Conservation (phyloP, 2,888 invertebrate species). For the Leistus spinibarbis region DNA sequence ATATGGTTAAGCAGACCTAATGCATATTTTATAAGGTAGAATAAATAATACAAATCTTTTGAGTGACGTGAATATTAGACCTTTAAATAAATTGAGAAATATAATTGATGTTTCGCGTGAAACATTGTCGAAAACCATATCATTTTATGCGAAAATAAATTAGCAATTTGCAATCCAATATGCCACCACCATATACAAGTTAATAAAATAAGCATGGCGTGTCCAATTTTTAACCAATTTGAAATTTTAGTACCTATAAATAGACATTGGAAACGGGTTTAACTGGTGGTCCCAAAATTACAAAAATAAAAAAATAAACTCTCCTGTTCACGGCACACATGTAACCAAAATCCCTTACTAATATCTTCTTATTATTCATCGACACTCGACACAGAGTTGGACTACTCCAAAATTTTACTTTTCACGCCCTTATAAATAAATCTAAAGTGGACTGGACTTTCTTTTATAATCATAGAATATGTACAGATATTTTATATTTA, state of each 20-base stretch:
- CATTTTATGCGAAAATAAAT: slow-evolving; percentile 8
- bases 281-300: neutral
- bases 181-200: neutral
- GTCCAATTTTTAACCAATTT: slow-evolving; percentile 22
- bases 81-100: no score
- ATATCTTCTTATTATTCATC: slow-evolving; percentile 21
- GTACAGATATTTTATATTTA: no score
- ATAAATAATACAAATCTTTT: no score
- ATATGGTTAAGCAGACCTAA: no score
- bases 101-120: no score
- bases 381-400: slow-evolving; percentile 13
- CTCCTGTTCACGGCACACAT: neutral
- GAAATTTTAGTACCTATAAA: slow-evolving; percentile 18
- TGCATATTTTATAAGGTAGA: no score
- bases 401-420: neutral
- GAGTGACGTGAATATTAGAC: no score
- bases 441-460: no score
- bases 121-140: neutral
- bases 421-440: neutral
- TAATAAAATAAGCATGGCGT: slow-evolving; percentile 16
- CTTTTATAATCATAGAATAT: no score
- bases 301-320: slow-evolving; percentile 23
- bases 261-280: slow-evolving; percentile 27
- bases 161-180: slow-evolving; percentile 4
- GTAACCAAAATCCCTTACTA: slow-evolving; percentile 1